Conservation (phyloP, 1,140 invertebrate species). For the Chironomus tepperi region DNA sequence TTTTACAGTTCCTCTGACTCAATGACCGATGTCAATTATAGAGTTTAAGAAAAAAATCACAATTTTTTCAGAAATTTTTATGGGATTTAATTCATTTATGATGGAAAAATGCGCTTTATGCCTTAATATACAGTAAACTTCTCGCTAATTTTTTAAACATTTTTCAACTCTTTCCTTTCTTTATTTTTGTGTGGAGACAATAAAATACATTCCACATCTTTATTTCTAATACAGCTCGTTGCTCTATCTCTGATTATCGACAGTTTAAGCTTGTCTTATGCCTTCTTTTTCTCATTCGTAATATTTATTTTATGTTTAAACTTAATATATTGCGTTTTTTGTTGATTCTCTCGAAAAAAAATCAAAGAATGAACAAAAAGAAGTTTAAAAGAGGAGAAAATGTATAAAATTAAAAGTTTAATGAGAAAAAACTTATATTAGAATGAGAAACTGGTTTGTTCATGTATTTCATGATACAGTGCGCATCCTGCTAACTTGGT, state of each 20-base stretch:
- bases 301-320: conserved; percentile 22
- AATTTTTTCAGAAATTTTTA: too few species aligned
- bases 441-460: conserved; percentile 16
- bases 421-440: conserved; percentile 20
- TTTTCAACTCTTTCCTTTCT: background rate
- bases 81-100: too few species aligned
- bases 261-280: background rate
- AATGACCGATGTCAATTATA: too few species aligned
- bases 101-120: too few species aligned
- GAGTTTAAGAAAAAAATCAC: too few species aligned
- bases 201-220: conserved; percentile 13
- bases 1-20: too few species aligned
- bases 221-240: background rate
- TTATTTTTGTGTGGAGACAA: conserved; percentile 2
- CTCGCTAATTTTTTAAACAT: too few species aligned
- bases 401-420: conserved; percentile 21
- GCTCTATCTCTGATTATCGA: background rate
- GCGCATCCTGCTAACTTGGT: conserved; percentile 7
- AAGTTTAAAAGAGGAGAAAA: background rate
- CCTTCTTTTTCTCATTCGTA: conserved; percentile 5
- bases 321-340: conserved; percentile 23
- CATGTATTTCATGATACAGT: background rate
- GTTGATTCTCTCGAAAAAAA: background rate
- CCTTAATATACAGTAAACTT: too few species aligned
- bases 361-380: background rate